phyloP scores from a whole-genome alignment of 2,797 vertebrate genomes.

The Pogoniulus pusillus region DNA sequence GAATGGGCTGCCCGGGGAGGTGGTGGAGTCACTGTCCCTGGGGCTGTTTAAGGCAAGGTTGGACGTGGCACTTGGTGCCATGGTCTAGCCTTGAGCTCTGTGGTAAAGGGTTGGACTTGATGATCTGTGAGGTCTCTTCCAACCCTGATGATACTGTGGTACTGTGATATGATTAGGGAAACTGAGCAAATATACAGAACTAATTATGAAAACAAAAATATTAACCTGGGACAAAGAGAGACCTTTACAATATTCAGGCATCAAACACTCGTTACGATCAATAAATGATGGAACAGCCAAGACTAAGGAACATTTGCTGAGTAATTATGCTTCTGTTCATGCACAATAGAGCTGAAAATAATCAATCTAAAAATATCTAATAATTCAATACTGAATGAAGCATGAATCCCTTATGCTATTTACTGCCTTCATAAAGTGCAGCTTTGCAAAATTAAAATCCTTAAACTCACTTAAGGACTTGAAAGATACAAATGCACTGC shows the following conservation, averaged over 20 bases:
- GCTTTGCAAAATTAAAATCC: neutral
- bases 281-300: neutral
- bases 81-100: too few species aligned
- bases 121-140: too few species aligned
- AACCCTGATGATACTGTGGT: too few species aligned
- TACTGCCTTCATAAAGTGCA: neutral
- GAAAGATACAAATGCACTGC: neutral
- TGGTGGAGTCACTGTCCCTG: too few species aligned
- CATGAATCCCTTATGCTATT: neutral
- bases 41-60: too few species aligned
- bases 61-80: too few species aligned
- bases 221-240: neutral
- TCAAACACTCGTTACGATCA: neutral
- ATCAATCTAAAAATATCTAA: neutral
- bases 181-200: slow-evolving; percentile 18
- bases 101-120: too few species aligned
- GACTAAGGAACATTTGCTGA: neutral
- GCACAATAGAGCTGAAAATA: neutral
- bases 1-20: too few species aligned
- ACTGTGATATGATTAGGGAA: slow-evolving; percentile 39
- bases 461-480: neutral
- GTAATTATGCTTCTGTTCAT: neutral
- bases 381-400: neutral
- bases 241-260: neutral
- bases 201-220: slow-evolving; percentile 39